Evolutionary conservation across 2,113 vertebrate genomes (phyloP).

Genomic region (Oriolus oriolus): DNA sequence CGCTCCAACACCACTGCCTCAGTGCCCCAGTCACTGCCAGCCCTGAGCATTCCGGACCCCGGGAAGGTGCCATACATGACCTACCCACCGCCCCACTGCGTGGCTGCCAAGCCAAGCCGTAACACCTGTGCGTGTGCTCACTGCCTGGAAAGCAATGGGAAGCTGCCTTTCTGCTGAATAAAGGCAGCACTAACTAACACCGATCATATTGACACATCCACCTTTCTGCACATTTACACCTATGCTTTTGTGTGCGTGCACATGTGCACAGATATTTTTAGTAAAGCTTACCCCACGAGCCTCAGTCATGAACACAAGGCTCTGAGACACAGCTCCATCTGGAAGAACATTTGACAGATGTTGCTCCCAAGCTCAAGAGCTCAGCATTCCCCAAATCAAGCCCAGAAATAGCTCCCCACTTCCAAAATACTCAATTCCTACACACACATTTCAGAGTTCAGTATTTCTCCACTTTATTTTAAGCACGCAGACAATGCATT

Average conservation of each 20-base stretch:
- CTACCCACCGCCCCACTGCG: too few relatives aligned
- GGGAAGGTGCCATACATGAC: rapidly evolving
- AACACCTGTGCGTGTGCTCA: not conserved
- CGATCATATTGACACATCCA: rapidly evolving
- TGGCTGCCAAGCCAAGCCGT: too few relatives aligned
- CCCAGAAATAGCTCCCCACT: not conserved
- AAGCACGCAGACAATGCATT: not conserved
- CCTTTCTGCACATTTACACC: too few relatives aligned
- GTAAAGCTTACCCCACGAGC: not conserved
- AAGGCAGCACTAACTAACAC: too few relatives aligned
- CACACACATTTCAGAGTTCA: not conserved
- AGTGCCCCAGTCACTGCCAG: too few relatives aligned
- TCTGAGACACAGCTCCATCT: not conserved
- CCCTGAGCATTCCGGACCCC: not conserved
- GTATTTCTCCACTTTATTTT: not conserved
- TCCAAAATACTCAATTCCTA: not conserved
- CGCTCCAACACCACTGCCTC: not conserved
- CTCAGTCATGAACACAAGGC: not conserved
- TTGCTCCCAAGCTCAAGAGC: not conserved
- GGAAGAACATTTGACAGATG: not conserved
- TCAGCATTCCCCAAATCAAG: not conserved
- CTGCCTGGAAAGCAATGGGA: not conserved
- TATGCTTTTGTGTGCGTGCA: rapidly evolving
- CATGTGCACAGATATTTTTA: rapidly evolving
- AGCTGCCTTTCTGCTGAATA: too few relatives aligned